A percentile compares a stretch with the other conserved stretches of the same genome.
Evolutionary conservation across 2,888 invertebrate genomes (phyloP).

Genomic region (Tricholauxania praeusta): DNA sequence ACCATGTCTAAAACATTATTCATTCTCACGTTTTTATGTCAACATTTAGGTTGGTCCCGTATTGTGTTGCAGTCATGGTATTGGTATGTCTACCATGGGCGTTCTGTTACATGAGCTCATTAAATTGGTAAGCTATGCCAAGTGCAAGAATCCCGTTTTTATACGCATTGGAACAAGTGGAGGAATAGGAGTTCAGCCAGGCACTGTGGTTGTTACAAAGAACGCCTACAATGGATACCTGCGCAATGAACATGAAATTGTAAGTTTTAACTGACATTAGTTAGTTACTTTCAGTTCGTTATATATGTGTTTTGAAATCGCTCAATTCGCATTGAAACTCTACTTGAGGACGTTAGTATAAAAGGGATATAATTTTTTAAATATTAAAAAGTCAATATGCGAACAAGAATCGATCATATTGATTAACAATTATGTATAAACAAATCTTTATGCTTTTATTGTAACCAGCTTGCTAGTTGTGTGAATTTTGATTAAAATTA

Average conservation of each 20-base stretch:
- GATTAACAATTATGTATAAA: too few relatives aligned
- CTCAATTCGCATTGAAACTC: too few relatives aligned
- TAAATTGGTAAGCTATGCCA: constrained; percentile 94
- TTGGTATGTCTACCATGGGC: constrained; percentile 96
- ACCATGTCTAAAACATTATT: too few relatives aligned
- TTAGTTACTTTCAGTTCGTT: too few relatives aligned
- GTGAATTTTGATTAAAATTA: too few relatives aligned
- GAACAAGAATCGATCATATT: too few relatives aligned
- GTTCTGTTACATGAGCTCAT: constrained; percentile 96
- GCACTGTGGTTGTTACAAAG: constrained; percentile 92
- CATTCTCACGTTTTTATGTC: not conserved
- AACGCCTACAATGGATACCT: constrained; percentile 90
- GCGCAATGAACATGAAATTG: constrained; percentile 84
- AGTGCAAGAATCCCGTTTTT: constrained; percentile 87
- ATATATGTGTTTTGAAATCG: too few relatives aligned
- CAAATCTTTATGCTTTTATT: too few relatives aligned
- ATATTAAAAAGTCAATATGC: too few relatives aligned
- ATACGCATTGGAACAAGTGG: constrained; percentile 95
- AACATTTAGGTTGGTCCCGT: constrained; percentile 60
- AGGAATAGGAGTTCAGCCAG: constrained; percentile 89
- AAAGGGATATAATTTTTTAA: too few relatives aligned
- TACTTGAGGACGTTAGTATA: too few relatives aligned
- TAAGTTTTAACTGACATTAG: constrained; percentile 66
- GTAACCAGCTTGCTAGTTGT: too few relatives aligned
- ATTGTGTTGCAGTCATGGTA: constrained; percentile 79